Percentiles rank a stretch among this genome's conserved stretches.
Conservation (phyloP, 2,888 invertebrate genomes). For the Herminia tarsipennalis region DNA sequence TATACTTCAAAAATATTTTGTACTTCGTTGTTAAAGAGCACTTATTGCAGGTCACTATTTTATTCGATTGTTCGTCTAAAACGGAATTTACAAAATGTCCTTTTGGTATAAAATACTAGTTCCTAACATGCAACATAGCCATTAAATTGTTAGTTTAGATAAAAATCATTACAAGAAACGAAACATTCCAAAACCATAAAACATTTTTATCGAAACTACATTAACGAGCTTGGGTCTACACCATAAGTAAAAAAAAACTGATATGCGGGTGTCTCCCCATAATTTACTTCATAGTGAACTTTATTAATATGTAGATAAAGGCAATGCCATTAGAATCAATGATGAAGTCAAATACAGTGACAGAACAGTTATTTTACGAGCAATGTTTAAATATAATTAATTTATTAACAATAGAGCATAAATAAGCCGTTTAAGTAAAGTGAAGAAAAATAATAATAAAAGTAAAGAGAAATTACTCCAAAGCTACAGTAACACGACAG, state of each 20-base stretch:
- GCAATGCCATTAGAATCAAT: constrained; percentile 17
- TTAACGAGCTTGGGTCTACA: constrained; percentile 45
- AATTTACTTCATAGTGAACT: constrained; percentile 17
- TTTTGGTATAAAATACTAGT: constrained; percentile 57
- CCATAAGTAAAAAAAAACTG: constrained; percentile 37
- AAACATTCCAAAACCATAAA: constrained; percentile 38
- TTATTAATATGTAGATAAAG: constrained; percentile 28
- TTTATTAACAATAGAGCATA: constrained; percentile 35
- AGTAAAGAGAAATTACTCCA: constrained; percentile 15
- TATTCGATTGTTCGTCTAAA: constrained; percentile 64
- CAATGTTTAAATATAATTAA: constrained; percentile 31
- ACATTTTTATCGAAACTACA: constrained; percentile 49
- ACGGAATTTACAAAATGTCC: constrained; percentile 54
- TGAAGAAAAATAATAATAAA: constrained; percentile 18
- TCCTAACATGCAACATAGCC: constrained; percentile 48
- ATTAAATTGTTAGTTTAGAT: constrained; percentile 39
- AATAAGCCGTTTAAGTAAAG: constrained; percentile 11
- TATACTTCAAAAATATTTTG: constrained; percentile 53
- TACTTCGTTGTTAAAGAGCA: constrained; percentile 65
- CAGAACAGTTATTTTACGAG: constrained; percentile 30
- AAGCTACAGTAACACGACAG: constrained; percentile 2
- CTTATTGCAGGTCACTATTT: constrained; percentile 58
- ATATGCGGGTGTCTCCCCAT: constrained; percentile 50
- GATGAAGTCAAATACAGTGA: constrained; percentile 16
- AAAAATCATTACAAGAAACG: constrained; percentile 32